Base-by-base conservation (phyloP, 2,888 invertebrate species). In the Pogonocherus hispidulus region DNA sequence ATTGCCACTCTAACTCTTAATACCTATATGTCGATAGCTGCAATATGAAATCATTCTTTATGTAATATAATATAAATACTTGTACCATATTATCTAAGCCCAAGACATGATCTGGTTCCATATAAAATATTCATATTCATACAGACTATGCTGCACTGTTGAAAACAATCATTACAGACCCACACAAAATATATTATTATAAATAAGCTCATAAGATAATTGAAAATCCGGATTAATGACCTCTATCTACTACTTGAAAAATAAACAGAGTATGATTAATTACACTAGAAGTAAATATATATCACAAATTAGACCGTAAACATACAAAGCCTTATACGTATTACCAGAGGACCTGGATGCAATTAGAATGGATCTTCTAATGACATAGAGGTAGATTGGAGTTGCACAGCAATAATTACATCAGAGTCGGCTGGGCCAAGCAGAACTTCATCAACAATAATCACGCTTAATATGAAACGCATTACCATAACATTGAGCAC, bases 331-430 rank as follows among this genome's bases (percentile, higher is more conserved):
- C 57, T 47, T 62, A 22, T 49, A 55, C 20, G 18, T 44, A 63
- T 64, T 64, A 64, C 59, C 59, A 55, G 57, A 52, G 63, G 64
- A 67, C 68, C 67, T 63, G 63, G 55, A 70, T 55, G 70, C 70
- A 71, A 70, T 71, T 68, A 70, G 64, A 68, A 64, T 62, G 67
- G 46, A 70, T 68, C 68, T 67, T 46, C 69, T 69, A 63, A 71
- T 71, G 69, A 67, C 67, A 66, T 63, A 55, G 44, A 64, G 46
- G 69, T 41, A 64, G 59, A 72, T 69, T 65, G 62, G 63, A 69
- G 66, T 67, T 73, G 65, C 66, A 66, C 51, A 67, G 63, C 64
- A 71, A 74, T 74, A 74, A 74, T 72, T 69, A 72, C 69, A 74
- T 72, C 70, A 69, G 51, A 27, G 51, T 67, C 44, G 63, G 57